A percentile compares a stretch with the other conserved stretches of the same genome.
Conservation (phyloP, 2,113 vertebrate genomes). For the Recurvirostra avosetta region DNA sequence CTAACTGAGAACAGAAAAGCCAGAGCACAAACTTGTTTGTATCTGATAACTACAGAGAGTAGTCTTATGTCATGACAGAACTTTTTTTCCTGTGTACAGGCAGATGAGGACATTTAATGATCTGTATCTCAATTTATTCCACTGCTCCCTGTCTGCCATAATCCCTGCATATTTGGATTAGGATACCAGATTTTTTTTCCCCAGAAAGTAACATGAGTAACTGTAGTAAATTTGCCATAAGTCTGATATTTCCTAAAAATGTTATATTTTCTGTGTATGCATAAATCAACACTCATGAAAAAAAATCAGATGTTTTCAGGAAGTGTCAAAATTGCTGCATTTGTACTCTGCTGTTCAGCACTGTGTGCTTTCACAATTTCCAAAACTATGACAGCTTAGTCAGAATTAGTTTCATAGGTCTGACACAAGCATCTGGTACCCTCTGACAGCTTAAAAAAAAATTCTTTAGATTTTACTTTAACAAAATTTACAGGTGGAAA, state of each 20-base stretch:
- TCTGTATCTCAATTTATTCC: neutral
- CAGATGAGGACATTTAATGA: neutral
- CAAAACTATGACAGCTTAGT: neutral
- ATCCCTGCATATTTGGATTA: neutral
- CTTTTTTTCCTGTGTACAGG: neutral
- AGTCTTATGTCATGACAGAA: neutral
- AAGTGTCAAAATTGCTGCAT: neutral
- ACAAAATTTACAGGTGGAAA: neutral
- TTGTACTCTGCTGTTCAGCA: neutral
- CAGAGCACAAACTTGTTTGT: neutral
- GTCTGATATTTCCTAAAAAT: neutral
- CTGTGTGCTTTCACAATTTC: neutral
- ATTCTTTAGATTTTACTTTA: neutral
- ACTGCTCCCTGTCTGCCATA: neutral
- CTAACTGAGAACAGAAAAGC: neutral
- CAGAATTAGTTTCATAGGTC: neutral
- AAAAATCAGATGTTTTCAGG: neutral
- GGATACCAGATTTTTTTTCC: neutral
- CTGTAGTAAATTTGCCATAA: neutral
- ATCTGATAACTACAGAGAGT: neutral
- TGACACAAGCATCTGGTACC: neutral
- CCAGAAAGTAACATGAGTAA: neutral
- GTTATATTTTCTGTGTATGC: neutral
- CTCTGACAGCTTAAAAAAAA: neutral
- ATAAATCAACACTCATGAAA: neutral